These are phyloP conservation scores for Lacerta agilis DNA, from an alignment of 2,797 vertebrate genomes.

Conservation along the genomic window DNA sequence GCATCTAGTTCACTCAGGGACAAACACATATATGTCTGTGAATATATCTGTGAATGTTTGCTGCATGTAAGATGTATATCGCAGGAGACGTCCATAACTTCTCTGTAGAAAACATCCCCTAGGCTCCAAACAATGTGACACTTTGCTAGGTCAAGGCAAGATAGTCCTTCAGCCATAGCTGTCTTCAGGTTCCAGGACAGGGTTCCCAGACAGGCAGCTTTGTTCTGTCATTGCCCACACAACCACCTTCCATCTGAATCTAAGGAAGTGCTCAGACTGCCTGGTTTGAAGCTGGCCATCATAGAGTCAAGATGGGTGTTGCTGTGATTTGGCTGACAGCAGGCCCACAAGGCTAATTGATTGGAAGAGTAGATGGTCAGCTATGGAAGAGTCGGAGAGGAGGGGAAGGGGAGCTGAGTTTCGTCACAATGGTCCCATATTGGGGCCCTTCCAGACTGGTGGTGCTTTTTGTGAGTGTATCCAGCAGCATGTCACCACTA, in stretches of 20 bases:
- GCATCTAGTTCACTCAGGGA: neutral
- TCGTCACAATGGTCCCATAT: neutral
- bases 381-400: neutral
- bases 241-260: neutral
- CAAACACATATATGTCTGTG: neutral
- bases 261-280: neutral
- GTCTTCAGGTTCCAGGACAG: neutral
- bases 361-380: neutral
- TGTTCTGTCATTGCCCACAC: neutral
- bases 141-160: neutral
- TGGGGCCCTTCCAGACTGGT: neutral
- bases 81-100: neutral
- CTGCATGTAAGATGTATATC: neutral
- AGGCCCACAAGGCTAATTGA: neutral
- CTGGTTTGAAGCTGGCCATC: neutral
- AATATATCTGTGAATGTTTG: neutral
- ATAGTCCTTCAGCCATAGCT: neutral
- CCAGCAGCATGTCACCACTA: too few species aligned
- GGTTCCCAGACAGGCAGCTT: neutral
- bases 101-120: neutral
- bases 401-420: neutral
- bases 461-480: too few species aligned
- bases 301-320: neutral
- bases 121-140: neutral
- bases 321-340: neutral